Evolutionary conservation across 2,113 vertebrate genomes (phyloP).

Genomic region (Rhagologus leucostigma): DNA sequence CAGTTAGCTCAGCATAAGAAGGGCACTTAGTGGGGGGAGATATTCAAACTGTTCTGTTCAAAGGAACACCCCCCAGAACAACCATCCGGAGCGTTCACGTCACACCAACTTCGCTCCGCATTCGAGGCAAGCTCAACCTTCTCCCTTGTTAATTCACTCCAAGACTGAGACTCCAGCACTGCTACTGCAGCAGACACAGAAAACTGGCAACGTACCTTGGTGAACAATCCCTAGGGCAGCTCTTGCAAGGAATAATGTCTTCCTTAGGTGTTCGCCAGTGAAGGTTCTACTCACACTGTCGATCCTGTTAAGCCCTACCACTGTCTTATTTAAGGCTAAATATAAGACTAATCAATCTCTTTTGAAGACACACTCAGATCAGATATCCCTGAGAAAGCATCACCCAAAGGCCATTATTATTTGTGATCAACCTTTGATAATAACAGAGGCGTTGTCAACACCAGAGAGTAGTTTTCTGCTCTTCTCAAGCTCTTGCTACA

Average conservation of each 20-base stretch:
- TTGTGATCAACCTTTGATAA: neutral
- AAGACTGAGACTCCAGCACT: neutral
- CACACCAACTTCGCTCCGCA: rapidly evolving
- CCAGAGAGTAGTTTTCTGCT: neutral
- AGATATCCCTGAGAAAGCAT: neutral
- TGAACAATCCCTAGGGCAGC: neutral
- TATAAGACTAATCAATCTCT: neutral
- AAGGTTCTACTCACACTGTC: neutral
- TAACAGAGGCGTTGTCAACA: rapidly evolving
- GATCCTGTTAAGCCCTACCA: neutral
- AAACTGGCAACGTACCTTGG: rapidly evolving
- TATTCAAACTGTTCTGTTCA: neutral
- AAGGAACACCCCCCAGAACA: neutral
- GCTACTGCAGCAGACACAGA: neutral
- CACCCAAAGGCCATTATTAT: neutral
- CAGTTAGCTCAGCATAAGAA: neutral
- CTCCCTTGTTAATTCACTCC: neutral
- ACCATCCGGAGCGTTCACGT: rapidly evolving
- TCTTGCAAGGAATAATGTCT: neutral
- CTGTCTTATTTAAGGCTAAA: neutral
- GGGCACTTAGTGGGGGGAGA: neutral
- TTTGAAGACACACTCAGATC: neutral
- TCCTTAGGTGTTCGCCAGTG: neutral
- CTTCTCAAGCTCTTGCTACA: neutral
- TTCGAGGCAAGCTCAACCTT: neutral